A percentile compares a stretch with the other conserved stretches of the same genome.
Evolutionary conservation across 53 echinoderm and acorn worm species (phyloP).

Genomic region (Henricia sp.): DNA sequence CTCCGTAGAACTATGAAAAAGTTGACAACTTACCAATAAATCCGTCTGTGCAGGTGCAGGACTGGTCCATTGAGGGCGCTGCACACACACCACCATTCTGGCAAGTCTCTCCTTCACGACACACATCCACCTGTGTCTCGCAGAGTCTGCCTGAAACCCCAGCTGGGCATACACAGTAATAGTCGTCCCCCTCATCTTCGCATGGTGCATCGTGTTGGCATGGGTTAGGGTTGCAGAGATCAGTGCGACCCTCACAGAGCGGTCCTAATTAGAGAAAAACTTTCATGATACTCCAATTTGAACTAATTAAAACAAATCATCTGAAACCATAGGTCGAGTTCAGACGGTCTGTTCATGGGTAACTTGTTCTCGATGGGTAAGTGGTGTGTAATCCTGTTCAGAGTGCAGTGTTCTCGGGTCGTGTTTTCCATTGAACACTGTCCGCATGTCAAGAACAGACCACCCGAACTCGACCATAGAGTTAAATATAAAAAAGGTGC

Average conservation of each 20-base stretch:
- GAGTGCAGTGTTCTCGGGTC: no score
- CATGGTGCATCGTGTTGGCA: constrained; percentile 65
- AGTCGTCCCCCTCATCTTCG: constrained; percentile 59
- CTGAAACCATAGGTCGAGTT: no score
- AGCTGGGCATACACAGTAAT: constrained; percentile 62
- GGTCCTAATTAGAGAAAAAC: constrained; percentile 16
- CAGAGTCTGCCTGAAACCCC: constrained; percentile 66
- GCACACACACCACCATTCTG: constrained; percentile 58
- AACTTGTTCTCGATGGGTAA: no score
- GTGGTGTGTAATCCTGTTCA: no score
- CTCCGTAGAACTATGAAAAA: not conserved
- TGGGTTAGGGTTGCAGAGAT: constrained; percentile 71
- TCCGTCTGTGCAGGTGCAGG: constrained; percentile 37
- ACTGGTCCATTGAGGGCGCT: constrained; percentile 32
- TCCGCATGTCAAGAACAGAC: no score
- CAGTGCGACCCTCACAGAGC: constrained; percentile 62
- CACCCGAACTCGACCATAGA: no score
- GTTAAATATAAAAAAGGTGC: no score
- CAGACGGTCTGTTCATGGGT: no score
- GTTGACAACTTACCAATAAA: constrained; percentile 23
- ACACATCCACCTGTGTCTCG: constrained; percentile 64
- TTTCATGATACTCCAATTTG: no score
- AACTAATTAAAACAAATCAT: no score
- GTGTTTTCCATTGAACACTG: no score
- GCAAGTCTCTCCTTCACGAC: constrained; percentile 54